phyloP scores from a whole-genome alignment of 2,797 vertebrate species.

The Bovichtus variegatus region DNA sequence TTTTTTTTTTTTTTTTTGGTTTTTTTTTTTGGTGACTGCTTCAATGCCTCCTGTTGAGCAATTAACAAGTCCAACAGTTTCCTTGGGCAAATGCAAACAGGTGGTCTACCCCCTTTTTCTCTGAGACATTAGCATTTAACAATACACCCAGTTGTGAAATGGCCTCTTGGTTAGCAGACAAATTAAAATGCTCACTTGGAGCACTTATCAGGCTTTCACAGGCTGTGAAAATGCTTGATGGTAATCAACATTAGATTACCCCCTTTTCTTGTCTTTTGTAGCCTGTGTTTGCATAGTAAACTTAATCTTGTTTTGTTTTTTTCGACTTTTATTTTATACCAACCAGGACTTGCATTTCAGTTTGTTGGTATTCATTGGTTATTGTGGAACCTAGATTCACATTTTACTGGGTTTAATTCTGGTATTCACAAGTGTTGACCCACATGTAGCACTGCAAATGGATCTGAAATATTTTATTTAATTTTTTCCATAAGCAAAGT shows the following conservation, averaged over 20 bases:
- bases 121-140: conserved; percentile 81
- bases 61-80: conserved; percentile 90
- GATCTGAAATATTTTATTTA: conserved; percentile 33
- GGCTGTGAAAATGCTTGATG: conserved; percentile 36
- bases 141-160: conserved; percentile 79
- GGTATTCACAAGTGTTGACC: too few species aligned
- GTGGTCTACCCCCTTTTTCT: conserved; percentile 73
- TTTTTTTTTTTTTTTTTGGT: too few species aligned
- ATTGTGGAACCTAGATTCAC: background rate
- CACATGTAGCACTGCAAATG: background rate
- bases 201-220: conserved; percentile 44
- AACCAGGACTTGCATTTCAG: background rate
- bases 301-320: background rate
- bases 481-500: too few species aligned
- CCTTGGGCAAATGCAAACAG: conserved; percentile 82
- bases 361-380: background rate
- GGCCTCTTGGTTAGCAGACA: conserved; percentile 68
- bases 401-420: background rate
- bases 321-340: background rate
- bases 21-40: conserved; percentile 35
- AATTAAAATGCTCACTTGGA: conserved; percentile 72
- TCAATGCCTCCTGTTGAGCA: conserved; percentile 81
- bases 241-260: conserved; percentile 10
- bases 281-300: conserved; percentile 5
- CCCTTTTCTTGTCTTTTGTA: background rate